phyloP scores from a whole-genome alignment of 2,888 invertebrate species.

The Desoria tigrina region DNA sequence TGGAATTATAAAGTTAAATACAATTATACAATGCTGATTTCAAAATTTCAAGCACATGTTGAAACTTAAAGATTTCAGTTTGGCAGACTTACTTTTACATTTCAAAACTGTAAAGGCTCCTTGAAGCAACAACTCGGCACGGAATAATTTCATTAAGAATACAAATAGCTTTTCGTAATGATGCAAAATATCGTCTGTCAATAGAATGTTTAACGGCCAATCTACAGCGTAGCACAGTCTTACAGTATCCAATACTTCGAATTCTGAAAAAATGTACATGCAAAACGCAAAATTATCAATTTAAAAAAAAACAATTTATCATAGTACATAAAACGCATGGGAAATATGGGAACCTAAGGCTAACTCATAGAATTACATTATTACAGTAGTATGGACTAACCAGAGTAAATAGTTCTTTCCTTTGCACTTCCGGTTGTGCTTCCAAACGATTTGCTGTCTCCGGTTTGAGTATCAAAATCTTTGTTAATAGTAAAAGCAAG shows the following conservation, averaged over 20 bases:
- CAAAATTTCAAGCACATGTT: neutral
- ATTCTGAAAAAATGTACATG: constrained; percentile 58
- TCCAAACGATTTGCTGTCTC: neutral
- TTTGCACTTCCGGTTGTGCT: neutral
- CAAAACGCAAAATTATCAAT: constrained; percentile 63
- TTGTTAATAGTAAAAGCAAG: constrained; percentile 28
- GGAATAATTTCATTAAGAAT: constrained; percentile 71
- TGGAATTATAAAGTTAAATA: constrained; percentile 17
- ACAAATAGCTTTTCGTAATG: constrained; percentile 75
- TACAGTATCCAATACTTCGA: constrained; percentile 65
- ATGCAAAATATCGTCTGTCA: constrained; percentile 69
- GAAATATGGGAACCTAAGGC: too few relatives aligned
- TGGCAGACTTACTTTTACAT: constrained; percentile 37
- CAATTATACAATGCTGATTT: neutral
- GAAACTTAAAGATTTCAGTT: constrained; percentile 7
- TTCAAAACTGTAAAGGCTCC: constrained; percentile 63
- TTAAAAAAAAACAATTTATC: constrained; percentile 8
- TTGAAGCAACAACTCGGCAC: constrained; percentile 74
- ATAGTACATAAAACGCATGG: too few relatives aligned
- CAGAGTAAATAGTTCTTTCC: neutral
- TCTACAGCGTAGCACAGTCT: constrained; percentile 69
- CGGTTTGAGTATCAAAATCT: neutral
- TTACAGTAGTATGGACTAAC: too few relatives aligned
- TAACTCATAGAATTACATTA: neutral
- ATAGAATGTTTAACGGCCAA: constrained; percentile 77